These are phyloP conservation scores for Apis cerana DNA, from an alignment of 1,140 invertebrate genomes.

Conservation along the genomic window DNA sequence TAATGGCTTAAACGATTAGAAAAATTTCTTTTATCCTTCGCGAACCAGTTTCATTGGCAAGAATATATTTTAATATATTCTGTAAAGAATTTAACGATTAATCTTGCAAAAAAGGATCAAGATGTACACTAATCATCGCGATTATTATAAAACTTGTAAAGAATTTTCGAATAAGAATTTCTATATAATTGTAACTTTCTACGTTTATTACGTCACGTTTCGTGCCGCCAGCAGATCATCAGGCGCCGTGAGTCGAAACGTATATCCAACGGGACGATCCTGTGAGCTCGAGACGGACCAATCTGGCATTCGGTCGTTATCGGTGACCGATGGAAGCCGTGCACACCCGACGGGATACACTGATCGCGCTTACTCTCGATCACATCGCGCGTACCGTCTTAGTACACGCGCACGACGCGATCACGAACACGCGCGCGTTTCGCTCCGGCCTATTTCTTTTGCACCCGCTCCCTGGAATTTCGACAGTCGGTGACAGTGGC, in stretches of 20 bases:
- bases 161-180: background rate
- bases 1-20: too few species aligned
- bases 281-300: conserved; percentile 43
- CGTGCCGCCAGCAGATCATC: background rate
- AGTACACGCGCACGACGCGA: conserved; percentile 53
- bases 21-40: background rate
- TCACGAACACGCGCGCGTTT: conserved; percentile 46
- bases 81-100: too few species aligned
- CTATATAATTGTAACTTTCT: conserved; percentile 8
- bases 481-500: conserved; percentile 47
- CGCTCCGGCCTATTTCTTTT: conserved; percentile 2
- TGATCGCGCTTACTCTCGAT: conserved; percentile 16
- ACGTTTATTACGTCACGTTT: conserved; percentile 4
- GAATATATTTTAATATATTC: too few species aligned
- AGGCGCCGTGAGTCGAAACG: background rate
- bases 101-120: too few species aligned
- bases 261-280: conserved; percentile 26
- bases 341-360: conserved; percentile 47
- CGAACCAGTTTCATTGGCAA: too few species aligned
- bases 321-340: conserved; percentile 52
- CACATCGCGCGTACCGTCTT: conserved; percentile 44
- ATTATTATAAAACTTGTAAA: background rate
- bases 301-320: conserved; percentile 63
- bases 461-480: conserved; percentile 23
- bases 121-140: background rate